Evolutionary conservation across 2,113 vertebrate species (phyloP).

Genomic region (Otus sunia): DNA sequence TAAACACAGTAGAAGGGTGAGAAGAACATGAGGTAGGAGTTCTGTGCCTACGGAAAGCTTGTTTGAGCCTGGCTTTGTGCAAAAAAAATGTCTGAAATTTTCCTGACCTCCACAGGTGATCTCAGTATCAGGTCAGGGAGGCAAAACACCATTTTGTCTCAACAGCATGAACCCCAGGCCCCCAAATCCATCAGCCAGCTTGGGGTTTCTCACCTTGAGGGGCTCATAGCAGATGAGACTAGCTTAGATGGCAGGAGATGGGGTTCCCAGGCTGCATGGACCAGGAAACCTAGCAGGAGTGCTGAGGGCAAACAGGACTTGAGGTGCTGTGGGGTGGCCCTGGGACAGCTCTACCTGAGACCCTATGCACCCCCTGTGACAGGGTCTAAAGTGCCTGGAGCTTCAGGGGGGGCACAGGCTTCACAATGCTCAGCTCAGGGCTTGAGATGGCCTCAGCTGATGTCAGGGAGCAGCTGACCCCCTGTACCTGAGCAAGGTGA

Average conservation of each 20-base stretch:
- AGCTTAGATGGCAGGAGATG: background rate
- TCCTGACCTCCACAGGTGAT: background rate
- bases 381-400: background rate
- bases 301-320: background rate
- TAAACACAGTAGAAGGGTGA: background rate
- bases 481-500: background rate
- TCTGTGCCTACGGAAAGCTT: background rate
- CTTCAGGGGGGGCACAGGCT: background rate
- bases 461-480: background rate
- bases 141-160: background rate
- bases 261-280: background rate
- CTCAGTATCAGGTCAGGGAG: background rate
- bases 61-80: background rate
- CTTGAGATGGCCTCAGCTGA: too few relatives aligned
- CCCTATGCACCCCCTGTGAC: background rate
- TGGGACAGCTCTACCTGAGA: background rate
- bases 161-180: background rate
- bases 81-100: background rate
- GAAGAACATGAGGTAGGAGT: background rate
- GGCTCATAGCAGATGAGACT: accelerated
- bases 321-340: background rate
- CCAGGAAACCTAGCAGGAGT: background rate
- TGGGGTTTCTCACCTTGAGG: background rate
- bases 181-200: background rate
- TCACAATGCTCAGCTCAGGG: background rate